Evolutionary conservation across 1,140 invertebrate genomes (phyloP).

Genomic region (Conus betulinus): DNA sequence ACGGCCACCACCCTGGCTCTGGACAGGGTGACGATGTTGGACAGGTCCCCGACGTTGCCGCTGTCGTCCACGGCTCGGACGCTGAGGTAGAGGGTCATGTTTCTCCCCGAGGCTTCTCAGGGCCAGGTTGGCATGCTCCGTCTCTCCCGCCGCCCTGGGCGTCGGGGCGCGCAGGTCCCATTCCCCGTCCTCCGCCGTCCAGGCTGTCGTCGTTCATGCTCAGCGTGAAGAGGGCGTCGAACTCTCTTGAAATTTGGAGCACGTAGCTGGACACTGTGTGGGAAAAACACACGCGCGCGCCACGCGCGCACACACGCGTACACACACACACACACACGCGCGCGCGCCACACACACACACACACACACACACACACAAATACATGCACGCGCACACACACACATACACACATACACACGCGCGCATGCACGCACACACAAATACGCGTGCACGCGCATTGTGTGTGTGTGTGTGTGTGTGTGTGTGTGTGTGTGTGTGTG

Average conservation of each 20-base stretch:
- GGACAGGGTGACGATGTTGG: conserved; percentile 52
- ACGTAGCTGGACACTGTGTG: conserved; percentile 36
- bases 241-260: conserved; percentile 36
- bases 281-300: too few species aligned
- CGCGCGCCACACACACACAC: too few species aligned
- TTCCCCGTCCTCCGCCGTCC: conserved; percentile 8
- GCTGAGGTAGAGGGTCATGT: conserved; percentile 41
- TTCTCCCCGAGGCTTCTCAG: conserved; percentile 6
- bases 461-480: too few species aligned
- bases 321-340: too few species aligned
- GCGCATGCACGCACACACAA: too few species aligned
- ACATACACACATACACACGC: too few species aligned
- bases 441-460: too few species aligned
- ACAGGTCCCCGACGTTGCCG: conserved; percentile 44
- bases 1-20: conserved; percentile 35
- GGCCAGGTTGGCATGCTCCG: conserved; percentile 23
- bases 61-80: conserved; percentile 39
- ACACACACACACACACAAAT: too few species aligned
- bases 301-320: too few species aligned
- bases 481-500: too few species aligned
- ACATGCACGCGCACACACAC: too few species aligned
- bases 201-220: not conserved
- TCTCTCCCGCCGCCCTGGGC: conserved; percentile 17
- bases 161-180: not conserved
- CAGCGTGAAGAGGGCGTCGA: conserved; percentile 20